These are phyloP conservation scores for Rissa tridactyla DNA, from an alignment of 2,113 vertebrate species.

Conservation along the genomic window DNA sequence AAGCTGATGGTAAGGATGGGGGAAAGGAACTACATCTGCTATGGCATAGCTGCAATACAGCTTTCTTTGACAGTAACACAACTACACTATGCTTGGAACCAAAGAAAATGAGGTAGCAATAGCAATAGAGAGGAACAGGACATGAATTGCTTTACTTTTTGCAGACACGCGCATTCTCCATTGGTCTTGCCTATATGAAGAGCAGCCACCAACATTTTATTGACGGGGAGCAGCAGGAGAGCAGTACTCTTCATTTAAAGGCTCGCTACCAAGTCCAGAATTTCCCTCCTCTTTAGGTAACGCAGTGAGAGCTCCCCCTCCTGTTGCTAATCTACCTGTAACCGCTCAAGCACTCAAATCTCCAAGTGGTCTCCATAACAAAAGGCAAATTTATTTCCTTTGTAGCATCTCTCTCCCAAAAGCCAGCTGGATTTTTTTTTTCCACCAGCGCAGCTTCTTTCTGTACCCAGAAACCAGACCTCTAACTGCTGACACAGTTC, in stretches of 20 bases:
- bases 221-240: neutral
- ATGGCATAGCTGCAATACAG: neutral
- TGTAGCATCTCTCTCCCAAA: neutral
- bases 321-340: conserved; percentile 2
- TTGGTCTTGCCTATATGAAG: neutral
- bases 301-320: conserved; percentile 11
- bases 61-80: neutral
- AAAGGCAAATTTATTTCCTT: neutral
- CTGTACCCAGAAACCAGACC: neutral
- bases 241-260: neutral
- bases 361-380: neutral
- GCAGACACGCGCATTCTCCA: neutral
- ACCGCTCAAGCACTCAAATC: neutral
- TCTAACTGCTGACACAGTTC: conserved; percentile 28
- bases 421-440: neutral
- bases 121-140: neutral
- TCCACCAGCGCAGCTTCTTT: neutral
- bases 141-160: neutral
- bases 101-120: neutral
- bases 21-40: neutral
- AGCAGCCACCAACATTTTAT: neutral
- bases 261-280: neutral
- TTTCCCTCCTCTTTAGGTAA: neutral
- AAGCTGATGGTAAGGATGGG: neutral
- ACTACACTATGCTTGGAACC: neutral